Evolutionary conservation across 2,888 invertebrate species (phyloP), one percentile per base, ranked within the genome.

Genomic region (Catocala fraxini): DNA sequence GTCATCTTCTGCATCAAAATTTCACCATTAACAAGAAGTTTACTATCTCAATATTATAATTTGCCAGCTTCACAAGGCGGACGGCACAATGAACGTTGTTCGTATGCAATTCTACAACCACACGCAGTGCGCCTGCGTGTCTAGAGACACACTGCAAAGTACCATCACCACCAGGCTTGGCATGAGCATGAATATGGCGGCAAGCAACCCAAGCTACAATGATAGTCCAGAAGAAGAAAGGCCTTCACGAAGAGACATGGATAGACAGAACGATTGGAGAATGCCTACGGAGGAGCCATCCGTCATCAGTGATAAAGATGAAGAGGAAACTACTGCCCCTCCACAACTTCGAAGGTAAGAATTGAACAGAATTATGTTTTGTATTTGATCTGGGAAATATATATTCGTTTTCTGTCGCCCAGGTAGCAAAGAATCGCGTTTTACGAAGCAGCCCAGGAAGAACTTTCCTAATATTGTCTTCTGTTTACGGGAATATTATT

Each of bases 21-120:
- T 25, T 25, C 25, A 3, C 0, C 25, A 25, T 25, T 25, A 25
- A 25, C 4, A 25, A 25, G 3, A 1, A 25, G 25, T 25, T 4
- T 25, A 25, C 1, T 25, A 25, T 39, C 1, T 39, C 1, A 39
- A 39, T 39, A 39, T 25, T 25, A 9, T 15, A 9, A n/a, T 10
- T 85, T 82, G n/a, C 4, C 84, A 94, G 93, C 71, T 94, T 2
- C 86, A 85, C 70, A 90, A 89, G 83, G 89, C 90, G 0, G 85
- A 89, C 61, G 87, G 88, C 3, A 85, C 82, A 59, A 77, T 88
- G 49, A 84, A 76, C 34, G 78, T 84, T 0, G 88, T 90, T 0
- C 83, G 87, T 3, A 89, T 94, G 84, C 71, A 86, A 63, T 93
- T 94, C 80, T 93, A 84, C 82, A 93, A 93, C 74, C 94, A 94